These are phyloP conservation scores for Schizopygopsis malacanthus DNA, from an alignment of 2,797 vertebrate genomes.

Conservation along the genomic window DNA sequence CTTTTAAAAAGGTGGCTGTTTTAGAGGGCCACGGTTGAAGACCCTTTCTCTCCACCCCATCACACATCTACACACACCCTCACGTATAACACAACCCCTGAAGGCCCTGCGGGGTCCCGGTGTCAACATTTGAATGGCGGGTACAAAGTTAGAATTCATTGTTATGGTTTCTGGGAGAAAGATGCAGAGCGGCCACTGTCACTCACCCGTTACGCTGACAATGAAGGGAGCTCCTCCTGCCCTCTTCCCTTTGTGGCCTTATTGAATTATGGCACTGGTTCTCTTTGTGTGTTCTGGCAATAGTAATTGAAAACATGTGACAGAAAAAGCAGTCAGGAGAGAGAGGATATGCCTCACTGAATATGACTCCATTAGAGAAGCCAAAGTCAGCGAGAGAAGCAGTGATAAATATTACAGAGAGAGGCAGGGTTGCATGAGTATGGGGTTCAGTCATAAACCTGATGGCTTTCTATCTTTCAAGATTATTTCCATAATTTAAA, in stretches of 20 bases:
- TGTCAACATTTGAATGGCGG: slow-evolving; percentile 75
- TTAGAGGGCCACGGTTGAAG: slow-evolving; percentile 39
- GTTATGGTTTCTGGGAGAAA: slow-evolving; percentile 56
- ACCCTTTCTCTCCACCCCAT: slow-evolving; percentile 45
- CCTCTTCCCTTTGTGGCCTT: slow-evolving; percentile 68
- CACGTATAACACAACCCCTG: slow-evolving; percentile 30
- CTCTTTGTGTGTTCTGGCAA: slow-evolving; percentile 60
- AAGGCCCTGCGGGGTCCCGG: slow-evolving; percentile 49
- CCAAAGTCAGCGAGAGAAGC: slow-evolving; percentile 55
- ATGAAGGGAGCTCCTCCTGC: slow-evolving; percentile 57
- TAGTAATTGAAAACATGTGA: slow-evolving; percentile 77
- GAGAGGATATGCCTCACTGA: slow-evolving; percentile 63
- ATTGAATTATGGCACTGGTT: slow-evolving; percentile 75
- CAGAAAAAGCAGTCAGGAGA: slow-evolving; percentile 43
- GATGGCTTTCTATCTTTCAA: slow-evolving; percentile 9
- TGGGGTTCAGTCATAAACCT: slow-evolving; percentile 9
- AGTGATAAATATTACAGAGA: slow-evolving; percentile 65
- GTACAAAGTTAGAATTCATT: slow-evolving; percentile 74
- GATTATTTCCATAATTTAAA: neutral
- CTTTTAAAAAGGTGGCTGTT: slow-evolving; percentile 31
- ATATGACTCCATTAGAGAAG: slow-evolving; percentile 64
- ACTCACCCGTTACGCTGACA: slow-evolving; percentile 74
- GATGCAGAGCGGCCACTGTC: slow-evolving; percentile 68
- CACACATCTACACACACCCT: slow-evolving; percentile 40
- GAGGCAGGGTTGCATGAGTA: neutral